Conservation (phyloP, 2,888 invertebrate species). For the Hedychridium roseum region DNA sequence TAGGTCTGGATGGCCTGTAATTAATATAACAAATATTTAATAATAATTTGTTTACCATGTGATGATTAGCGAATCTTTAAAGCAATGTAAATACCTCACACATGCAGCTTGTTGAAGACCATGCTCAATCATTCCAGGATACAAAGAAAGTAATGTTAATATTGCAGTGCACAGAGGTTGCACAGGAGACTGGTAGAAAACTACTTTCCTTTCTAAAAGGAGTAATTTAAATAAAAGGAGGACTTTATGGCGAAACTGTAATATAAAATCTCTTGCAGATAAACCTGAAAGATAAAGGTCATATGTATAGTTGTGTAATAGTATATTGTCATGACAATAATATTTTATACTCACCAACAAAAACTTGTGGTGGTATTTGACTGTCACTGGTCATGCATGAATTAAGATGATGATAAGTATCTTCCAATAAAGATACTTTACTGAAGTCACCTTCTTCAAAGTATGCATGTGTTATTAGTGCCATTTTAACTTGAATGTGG, state of each 20-base stretch:
- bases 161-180: slow-evolving; percentile 87
- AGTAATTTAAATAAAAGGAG: slow-evolving; percentile 91
- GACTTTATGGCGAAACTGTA: slow-evolving; percentile 91
- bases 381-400: slow-evolving; percentile 75
- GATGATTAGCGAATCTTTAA: no score
- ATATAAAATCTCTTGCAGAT: slow-evolving; percentile 81
- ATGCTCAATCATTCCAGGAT: slow-evolving; percentile 88
- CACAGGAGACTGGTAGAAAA: slow-evolving; percentile 94
- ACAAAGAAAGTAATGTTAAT: slow-evolving; percentile 86
- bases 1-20: slow-evolving; percentile 72
- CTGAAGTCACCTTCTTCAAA: slow-evolving; percentile 95
- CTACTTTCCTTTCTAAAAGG: slow-evolving; percentile 85
- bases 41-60: no score
- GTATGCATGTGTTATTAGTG: slow-evolving; percentile 95
- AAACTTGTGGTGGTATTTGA: slow-evolving; percentile 72
- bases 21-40: slow-evolving; percentile 3
- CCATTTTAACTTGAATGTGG: slow-evolving; percentile 92
- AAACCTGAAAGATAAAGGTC: slow-evolving; percentile 73
- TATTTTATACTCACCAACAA: slow-evolving; percentile 68
- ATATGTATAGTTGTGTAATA: not conserved
- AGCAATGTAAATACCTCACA: slow-evolving; percentile 73
- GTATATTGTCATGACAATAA: not conserved
- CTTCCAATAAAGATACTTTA: slow-evolving; percentile 85
- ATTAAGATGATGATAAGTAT: slow-evolving; percentile 92
- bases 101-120: slow-evolving; percentile 86